These are phyloP conservation scores for Scaptomyza parva DNA, from an alignment of 2,888 invertebrate species.

Conservation along the genomic window DNA sequence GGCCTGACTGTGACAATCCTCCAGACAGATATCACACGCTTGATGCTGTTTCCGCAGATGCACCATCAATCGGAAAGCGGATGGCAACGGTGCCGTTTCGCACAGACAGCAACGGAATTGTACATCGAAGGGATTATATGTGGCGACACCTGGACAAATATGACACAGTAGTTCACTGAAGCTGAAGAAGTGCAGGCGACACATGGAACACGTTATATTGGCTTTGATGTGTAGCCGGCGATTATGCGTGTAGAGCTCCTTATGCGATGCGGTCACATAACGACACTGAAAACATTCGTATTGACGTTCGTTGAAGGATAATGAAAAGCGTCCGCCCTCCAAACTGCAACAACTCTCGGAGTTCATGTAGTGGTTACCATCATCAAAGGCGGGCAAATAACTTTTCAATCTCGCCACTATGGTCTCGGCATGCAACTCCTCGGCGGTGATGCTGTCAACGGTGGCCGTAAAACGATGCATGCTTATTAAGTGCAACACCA, in stretches of 20 bases:
- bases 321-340: slow-evolving; percentile 85
- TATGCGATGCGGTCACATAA: slow-evolving; percentile 91
- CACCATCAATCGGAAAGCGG: slow-evolving; percentile 94
- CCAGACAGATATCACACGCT: slow-evolving; percentile 94
- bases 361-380: slow-evolving; percentile 88
- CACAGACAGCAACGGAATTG: slow-evolving; percentile 94
- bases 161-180: slow-evolving; percentile 95
- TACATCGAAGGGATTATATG: slow-evolving; percentile 86
- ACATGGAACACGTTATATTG: slow-evolving; percentile 93
- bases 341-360: slow-evolving; percentile 89
- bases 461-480: slow-evolving; percentile 92
- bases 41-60: slow-evolving; percentile 93
- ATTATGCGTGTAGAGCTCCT: slow-evolving; percentile 94
- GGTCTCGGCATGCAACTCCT: slow-evolving; percentile 89
- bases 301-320: slow-evolving; percentile 86
- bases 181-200: slow-evolving; percentile 93
- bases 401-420: slow-evolving; percentile 89
- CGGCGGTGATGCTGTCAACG: slow-evolving; percentile 91
- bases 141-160: slow-evolving; percentile 91
- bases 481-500: slow-evolving; percentile 91
- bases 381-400: slow-evolving; percentile 86
- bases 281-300: slow-evolving; percentile 96
- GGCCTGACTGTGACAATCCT: slow-evolving; percentile 90
- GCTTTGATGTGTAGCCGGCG: slow-evolving; percentile 94
- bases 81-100: slow-evolving; percentile 91